Conservation (phyloP, 2,888 invertebrate genomes). For the Polymixis flavicincta region DNA sequence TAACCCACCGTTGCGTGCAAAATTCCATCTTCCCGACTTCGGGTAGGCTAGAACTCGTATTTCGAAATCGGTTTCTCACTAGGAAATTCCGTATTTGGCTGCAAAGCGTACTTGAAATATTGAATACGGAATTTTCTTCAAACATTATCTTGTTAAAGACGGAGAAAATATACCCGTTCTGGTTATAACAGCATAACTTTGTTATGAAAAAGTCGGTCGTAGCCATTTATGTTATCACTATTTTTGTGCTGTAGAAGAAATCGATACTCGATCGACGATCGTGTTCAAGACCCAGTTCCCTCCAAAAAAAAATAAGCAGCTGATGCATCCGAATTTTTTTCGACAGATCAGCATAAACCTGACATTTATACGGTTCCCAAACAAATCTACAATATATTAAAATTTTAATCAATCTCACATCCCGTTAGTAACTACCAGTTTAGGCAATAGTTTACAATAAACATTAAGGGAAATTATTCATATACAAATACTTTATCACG, state of each 20-base stretch:
- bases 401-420: conserved; percentile 59
- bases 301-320: conserved; percentile 26
- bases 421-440: conserved; percentile 60
- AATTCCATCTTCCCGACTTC: conserved; percentile 60
- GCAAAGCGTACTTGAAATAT: conserved; percentile 41
- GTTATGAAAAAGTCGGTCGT: not conserved
- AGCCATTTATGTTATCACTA: not conserved
- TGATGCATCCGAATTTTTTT: conserved; percentile 20
- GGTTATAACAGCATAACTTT: not conserved
- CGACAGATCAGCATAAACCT: conserved; percentile 55
- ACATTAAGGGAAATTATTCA: conserved; percentile 65
- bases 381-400: conserved; percentile 46
- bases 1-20: conserved; percentile 53
- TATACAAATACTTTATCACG: conserved; percentile 68
- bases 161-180: conserved; percentile 1
- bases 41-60: conserved; percentile 35
- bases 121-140: conserved; percentile 37
- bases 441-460: conserved; percentile 47
- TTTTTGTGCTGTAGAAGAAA: conserved; percentile 4
- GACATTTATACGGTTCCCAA: conserved; percentile 36
- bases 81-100: conserved; percentile 32
- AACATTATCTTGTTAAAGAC: not conserved
- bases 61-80: conserved; percentile 40
- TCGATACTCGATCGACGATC: not conserved
- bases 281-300: conserved; percentile 16